These are phyloP conservation scores for Orientallactaga sibirica DNA, from an alignment of 2,797 vertebrate species.

Conservation along the genomic window DNA sequence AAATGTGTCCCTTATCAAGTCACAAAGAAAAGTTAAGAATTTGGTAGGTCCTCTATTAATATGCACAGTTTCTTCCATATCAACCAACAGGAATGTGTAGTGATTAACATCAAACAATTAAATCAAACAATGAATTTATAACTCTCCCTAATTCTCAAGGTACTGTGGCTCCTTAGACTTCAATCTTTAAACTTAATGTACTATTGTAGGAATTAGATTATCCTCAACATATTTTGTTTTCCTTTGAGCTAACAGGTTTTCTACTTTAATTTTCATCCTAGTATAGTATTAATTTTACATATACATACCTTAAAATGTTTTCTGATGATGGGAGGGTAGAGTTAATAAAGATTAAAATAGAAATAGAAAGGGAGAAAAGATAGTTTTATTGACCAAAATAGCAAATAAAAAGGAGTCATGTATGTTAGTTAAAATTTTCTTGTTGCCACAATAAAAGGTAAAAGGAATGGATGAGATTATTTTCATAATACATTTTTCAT, in stretches of 20 bases:
- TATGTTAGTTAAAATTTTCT: slow-evolving; percentile 28
- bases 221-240: neutral
- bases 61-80: neutral
- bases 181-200: slow-evolving; percentile 17
- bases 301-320: slow-evolving; percentile 41
- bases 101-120: neutral
- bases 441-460: neutral
- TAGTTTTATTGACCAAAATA: neutral
- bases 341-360: neutral
- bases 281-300: neutral
- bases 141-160: neutral
- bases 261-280: neutral
- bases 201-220: neutral
- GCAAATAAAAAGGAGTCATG: neutral
- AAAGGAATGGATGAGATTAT: neutral
- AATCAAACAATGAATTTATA: neutral
- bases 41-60: neutral
- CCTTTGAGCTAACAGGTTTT: neutral
- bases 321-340: neutral
- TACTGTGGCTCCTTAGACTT: neutral
- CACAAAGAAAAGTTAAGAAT: neutral
- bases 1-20: neutral
- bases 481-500: slow-evolving; percentile 16
- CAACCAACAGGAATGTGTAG: neutral
- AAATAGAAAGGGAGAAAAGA: neutral